A percentile compares a stretch with the other conserved stretches of the same genome.
These are phyloP conservation scores for Pecten maximus DNA, from an alignment of 2,888 invertebrate species.

Conservation along the genomic window DNA sequence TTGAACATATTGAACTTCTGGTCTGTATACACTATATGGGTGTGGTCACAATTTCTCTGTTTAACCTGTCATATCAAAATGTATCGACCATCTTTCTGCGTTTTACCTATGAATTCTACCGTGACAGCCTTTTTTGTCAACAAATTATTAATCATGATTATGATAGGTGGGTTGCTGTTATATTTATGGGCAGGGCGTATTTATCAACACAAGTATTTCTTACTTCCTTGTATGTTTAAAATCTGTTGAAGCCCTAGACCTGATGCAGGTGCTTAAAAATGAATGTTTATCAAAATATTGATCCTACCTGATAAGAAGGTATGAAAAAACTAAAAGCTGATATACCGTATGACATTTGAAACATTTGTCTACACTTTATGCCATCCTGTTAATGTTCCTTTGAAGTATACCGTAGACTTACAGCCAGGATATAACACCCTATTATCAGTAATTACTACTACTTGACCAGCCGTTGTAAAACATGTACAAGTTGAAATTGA, in stretches of 20 bases:
- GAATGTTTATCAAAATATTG: not conserved
- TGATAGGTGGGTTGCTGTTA: not conserved
- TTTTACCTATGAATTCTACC: not conserved
- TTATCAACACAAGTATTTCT: not conserved
- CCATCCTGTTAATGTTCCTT: too few species aligned
- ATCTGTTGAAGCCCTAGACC: too few species aligned
- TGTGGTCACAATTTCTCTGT: not conserved
- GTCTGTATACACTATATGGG: not conserved
- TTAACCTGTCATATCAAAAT: not conserved
- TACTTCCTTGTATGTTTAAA: not conserved
- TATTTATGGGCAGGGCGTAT: not conserved
- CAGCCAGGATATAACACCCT: too few species aligned
- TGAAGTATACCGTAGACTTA: too few species aligned
- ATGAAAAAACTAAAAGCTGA: too few species aligned
- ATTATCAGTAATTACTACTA: too few species aligned
- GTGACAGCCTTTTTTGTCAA: not conserved
- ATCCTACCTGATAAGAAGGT: not conserved
- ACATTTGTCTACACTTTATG: too few species aligned
- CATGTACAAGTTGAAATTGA: too few species aligned
- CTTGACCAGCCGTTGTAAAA: too few species aligned
- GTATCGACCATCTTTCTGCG: not conserved
- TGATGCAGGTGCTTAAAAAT: too few species aligned
- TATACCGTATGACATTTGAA: too few species aligned
- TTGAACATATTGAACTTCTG: slow-evolving; percentile 20
- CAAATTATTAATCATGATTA: not conserved